A percentile compares a stretch with the other conserved stretches of the same genome.
Evolutionary conservation across 2,888 invertebrate species (phyloP).

Genomic region (Netelia fuscicornis): DNA sequence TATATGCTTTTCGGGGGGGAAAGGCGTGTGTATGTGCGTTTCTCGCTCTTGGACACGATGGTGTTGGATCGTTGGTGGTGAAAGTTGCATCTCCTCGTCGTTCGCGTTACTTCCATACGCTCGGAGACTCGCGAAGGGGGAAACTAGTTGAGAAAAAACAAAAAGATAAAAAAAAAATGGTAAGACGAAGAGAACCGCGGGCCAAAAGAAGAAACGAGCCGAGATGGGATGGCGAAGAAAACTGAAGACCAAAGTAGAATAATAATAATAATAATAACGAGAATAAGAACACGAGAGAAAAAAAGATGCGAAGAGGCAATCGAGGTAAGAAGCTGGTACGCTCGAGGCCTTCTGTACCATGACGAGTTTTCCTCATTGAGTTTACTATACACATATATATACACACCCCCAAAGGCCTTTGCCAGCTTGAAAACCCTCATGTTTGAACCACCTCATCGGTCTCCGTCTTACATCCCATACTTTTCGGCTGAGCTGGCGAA

Average conservation of each 20-base stretch:
- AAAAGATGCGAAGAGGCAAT: constrained; percentile 52
- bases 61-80: constrained; percentile 30
- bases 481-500: constrained; percentile 58
- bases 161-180: constrained; percentile 14
- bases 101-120: background rate
- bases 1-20: constrained; percentile 9
- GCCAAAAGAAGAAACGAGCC: constrained; percentile 4
- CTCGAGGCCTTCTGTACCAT: constrained; percentile 14
- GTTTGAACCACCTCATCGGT: constrained; percentile 27
- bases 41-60: constrained; percentile 33
- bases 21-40: constrained; percentile 8
- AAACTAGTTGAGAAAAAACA: constrained; percentile 24
- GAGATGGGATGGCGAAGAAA: constrained; percentile 12
- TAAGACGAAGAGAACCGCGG: constrained; percentile 19
- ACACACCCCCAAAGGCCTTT: constrained; percentile 27
- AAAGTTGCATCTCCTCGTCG: constrained; percentile 58
- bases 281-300: constrained; percentile 21
- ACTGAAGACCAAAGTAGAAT: constrained; percentile 44
- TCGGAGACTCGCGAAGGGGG: constrained; percentile 14
- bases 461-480: constrained; percentile 24
- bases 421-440: constrained; percentile 42
- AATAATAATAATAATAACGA: constrained; percentile 35
- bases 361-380: constrained; percentile 3
- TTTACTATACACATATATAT: background rate
- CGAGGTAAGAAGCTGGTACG: constrained; percentile 44